Base-by-base conservation (phyloP, 2,797 vertebrate species). In the Dryobates pubescens region DNA sequence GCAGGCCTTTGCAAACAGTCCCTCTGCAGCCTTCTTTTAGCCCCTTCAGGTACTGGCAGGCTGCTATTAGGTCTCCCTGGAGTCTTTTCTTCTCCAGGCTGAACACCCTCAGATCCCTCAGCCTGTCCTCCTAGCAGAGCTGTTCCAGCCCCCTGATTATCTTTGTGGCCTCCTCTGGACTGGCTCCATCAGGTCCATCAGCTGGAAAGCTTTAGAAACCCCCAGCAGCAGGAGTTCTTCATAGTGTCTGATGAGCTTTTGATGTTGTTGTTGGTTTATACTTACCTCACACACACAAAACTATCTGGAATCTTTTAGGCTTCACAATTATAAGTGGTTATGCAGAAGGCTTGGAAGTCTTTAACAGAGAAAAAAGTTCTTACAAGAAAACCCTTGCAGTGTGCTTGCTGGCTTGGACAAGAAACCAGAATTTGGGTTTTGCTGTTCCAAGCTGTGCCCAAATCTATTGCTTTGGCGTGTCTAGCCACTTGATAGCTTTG, bases 201-300 rank as follows among this genome's bases (percentile, higher is more conserved):
- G 62, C 61, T 71, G 41, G 49, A 41, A 92, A 63, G 53, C 41
- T 88, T 93, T 32, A 77, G 81, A 83, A 92, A 69, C 2, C 36
- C 51, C 43, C n/a, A 65, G 41, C 1, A 0, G 22, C 36, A 45
- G 38, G 18, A 89, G 20, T 12, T 81, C 29, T 75, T 45, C 18
- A 8, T 32, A 30, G 12, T 32, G 23, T 69, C 54, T 64, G 2
- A 59, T 65, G 56, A 89, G 23, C 36, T 86, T 54, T 56, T 38
- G 54, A 38, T 72, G 11, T 56, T 61, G 13, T 56, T 61, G 13
- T 49, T 77, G 3, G 1, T 17, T 45, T 83, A 30, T 22, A 12
- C 77, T 74, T 89, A 18, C n/a, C 34, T 65, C 58, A 62, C 38
- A 80, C 7, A 57, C 82, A 49, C 29, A 67, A 34, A 63, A 75